These are phyloP conservation scores for Helicolenus hilgendorfi DNA, from an alignment of 2,797 vertebrate species.

Conservation along the genomic window DNA sequence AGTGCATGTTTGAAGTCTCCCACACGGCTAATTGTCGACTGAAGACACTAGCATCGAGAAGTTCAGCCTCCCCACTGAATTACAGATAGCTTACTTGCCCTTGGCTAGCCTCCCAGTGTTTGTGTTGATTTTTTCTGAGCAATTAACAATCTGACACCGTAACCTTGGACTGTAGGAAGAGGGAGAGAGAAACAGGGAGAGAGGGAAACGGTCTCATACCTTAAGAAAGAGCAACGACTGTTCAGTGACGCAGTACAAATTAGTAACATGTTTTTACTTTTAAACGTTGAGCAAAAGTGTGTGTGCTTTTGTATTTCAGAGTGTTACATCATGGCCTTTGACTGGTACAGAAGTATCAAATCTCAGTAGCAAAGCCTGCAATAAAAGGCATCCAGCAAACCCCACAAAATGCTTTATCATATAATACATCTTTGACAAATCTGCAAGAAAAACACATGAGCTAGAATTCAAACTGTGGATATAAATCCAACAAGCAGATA, in stretches of 20 bases:
- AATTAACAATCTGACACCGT: conserved; percentile 73
- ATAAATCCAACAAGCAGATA: not conserved
- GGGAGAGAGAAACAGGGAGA: not conserved
- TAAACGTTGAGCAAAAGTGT: not conserved
- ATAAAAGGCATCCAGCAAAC: not conserved
- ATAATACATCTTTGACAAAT: not conserved
- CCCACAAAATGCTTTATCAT: not conserved
- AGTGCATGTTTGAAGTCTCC: conserved; percentile 77
- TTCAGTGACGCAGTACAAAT: not conserved
- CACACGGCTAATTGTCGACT: conserved; percentile 72
- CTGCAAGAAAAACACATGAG: not conserved
- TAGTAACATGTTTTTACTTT: not conserved
- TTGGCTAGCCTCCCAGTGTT: conserved; percentile 66
- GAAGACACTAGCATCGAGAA: conserved; percentile 62
- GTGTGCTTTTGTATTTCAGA: not conserved
- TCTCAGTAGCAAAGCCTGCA: not conserved
- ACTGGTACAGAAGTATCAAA: not conserved
- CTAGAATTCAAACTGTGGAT: not conserved
- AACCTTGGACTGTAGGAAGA: conserved; percentile 58
- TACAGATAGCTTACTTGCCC: conserved; percentile 66
- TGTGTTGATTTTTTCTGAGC: conserved; percentile 64
- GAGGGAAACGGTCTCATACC: not conserved
- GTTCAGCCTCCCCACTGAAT: conserved; percentile 72
- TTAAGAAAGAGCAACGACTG: not conserved
- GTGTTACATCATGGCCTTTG: not conserved